Base-by-base conservation (phyloP, 2,113 vertebrate species). In the Heterotilapia buettikoferi region DNA sequence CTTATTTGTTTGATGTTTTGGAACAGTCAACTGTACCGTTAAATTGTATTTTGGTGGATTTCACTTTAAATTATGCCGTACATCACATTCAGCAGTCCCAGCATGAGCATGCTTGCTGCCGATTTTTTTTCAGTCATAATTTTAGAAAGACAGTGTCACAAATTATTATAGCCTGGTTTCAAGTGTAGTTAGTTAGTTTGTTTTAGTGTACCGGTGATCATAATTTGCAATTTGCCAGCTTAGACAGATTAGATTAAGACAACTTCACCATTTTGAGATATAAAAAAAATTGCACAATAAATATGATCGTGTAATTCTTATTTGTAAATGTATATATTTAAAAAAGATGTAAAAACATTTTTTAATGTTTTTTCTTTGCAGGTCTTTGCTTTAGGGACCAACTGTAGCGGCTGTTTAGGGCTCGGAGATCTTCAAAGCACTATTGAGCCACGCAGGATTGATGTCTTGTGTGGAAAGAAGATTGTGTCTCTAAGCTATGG, bases 351-450 rank as follows among this genome's bases (percentile, higher is more conserved):
- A 13, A 66, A 66, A 38, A n/a, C 6, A 21, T 24, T 24, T 71
- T 26, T 29, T 50, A 14, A 31, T 87, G 26, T 93, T 57, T 87
- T 47, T 3, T 84, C 18, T 85, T 94, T 79, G 86, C 94, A 99
- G 98, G 97, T 99, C 84, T 99, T 99, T 95, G 98, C 97, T 57
- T 96, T 99, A 89, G 98, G 99, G 84, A 98, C 98, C 83, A 99
- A 99, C 96, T 98, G 97, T 96, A 99, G 97, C 40, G 98, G 99
- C 88, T 99, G 98, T 93, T 95, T 99, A 92, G 99, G 99, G 21
- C 96, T 98, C 16, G 98, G 98, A 83, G 98, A 99, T 38, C 94
- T 97, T 89, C 98, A 98, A 93, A 99, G 98, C 93, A 98, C 97
- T 40, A 98, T 99, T 79, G 98, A 99, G 87, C 98, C 98, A 9